These are phyloP conservation scores for Paramuricea clavata DNA, from an alignment of 92 coral and sea anemone species.

Conservation along the genomic window DNA sequence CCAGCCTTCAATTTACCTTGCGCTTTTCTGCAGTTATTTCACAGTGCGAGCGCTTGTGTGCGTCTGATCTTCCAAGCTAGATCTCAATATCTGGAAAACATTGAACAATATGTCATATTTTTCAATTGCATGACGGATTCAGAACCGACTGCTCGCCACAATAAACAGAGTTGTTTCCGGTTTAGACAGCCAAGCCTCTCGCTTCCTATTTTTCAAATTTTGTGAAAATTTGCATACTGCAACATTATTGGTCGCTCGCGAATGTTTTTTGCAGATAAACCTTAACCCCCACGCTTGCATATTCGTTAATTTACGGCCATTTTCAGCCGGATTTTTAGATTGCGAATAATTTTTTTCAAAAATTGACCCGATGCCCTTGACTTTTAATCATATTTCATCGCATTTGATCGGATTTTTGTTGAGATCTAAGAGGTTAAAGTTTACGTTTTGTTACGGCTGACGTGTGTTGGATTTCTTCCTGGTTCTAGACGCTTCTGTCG, in stretches of 20 bases:
- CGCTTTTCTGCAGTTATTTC: not conserved
- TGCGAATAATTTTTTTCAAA: not conserved
- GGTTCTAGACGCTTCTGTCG: slow-evolving; percentile 19
- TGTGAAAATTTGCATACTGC: slow-evolving; percentile 27
- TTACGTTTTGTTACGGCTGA: not conserved
- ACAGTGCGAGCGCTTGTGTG: not conserved
- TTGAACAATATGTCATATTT: not conserved
- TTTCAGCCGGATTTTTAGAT: not conserved
- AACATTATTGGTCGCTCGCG: not conserved
- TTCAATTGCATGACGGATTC: slow-evolving; percentile 35
- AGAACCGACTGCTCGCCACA: slow-evolving; percentile 26
- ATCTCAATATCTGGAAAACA: not conserved
- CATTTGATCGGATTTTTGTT: not conserved
- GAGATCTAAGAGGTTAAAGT: slow-evolving; percentile 10
- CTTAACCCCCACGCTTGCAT: not conserved
- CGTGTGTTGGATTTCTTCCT: not conserved
- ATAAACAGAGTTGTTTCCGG: slow-evolving; percentile 23
- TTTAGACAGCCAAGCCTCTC: slow-evolving; percentile 15
- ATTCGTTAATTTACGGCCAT: not conserved
- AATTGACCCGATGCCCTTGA: slow-evolving; percentile 11
- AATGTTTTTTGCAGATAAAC: not conserved
- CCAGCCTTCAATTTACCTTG: not conserved
- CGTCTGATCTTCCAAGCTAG: not conserved
- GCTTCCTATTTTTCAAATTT: slow-evolving; percentile 22
- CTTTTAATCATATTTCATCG: not conserved